Conservation (phyloP, 1,140 invertebrate species). For the Pinna nobilis region DNA sequence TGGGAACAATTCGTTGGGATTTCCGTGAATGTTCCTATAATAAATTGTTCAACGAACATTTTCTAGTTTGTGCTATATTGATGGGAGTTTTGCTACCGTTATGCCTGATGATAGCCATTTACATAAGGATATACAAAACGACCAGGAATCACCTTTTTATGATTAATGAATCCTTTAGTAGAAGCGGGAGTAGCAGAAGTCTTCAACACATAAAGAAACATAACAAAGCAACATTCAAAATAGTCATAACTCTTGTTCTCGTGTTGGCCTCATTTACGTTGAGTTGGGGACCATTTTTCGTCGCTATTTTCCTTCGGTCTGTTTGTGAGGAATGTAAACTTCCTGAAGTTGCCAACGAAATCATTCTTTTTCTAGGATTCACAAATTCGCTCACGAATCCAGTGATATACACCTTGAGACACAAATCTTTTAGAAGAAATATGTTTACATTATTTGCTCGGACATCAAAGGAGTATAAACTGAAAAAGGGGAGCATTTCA, state of each 20-base stretch:
- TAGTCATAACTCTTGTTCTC: conserved; percentile 1
- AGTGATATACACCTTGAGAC: conserved; percentile 18
- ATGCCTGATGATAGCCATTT: conserved; percentile 2
- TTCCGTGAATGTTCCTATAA: conserved; percentile 9
- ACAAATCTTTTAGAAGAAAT: background rate
- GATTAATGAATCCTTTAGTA: background rate
- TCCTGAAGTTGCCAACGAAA: conserved; percentile 3
- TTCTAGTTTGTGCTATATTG: conserved; percentile 6
- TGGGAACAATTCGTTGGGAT: background rate
- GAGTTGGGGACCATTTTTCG: conserved; percentile 21
- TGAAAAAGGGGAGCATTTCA: no score
- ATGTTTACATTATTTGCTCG: background rate
- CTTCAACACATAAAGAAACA: background rate
- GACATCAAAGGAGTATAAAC: no score
- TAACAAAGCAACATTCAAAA: conserved; percentile 7
- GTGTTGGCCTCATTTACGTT: conserved; percentile 5
- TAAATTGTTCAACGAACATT: conserved; percentile 4
- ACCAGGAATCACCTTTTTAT: background rate
- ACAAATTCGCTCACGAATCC: conserved; percentile 23
- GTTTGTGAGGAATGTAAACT: conserved; percentile 14
- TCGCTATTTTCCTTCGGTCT: conserved; percentile 1
- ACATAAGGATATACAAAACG: background rate
- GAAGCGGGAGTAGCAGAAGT: background rate
- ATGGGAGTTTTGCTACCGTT: conserved; percentile 8
- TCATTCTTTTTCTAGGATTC: conserved; percentile 16